Evolutionary conservation across 2,888 invertebrate genomes (phyloP).

Genomic region (Erebia ligea): DNA sequence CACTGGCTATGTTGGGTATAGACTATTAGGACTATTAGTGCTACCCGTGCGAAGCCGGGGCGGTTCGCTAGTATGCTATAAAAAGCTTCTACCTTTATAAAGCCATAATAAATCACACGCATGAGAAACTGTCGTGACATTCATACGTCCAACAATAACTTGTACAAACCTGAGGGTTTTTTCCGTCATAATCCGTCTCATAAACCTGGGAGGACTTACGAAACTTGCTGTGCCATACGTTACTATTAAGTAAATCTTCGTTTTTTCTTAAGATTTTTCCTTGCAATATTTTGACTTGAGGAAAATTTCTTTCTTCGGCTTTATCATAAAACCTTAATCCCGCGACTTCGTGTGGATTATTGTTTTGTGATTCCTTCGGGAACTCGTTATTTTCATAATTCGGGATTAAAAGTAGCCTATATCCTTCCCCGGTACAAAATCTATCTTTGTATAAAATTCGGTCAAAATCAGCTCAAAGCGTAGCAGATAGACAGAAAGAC

Average conservation of each 20-base stretch:
- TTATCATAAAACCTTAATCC: neutral
- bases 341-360: too few relatives aligned
- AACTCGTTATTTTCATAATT: too few relatives aligned
- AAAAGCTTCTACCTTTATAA: neutral
- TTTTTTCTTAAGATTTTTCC: neutral
- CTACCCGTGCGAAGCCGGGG: too few relatives aligned
- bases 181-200: neutral
- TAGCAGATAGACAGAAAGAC: too few relatives aligned
- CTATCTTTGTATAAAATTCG: too few relatives aligned
- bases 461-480: too few relatives aligned
- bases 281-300: neutral
- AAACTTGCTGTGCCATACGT: neutral
- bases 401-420: too few relatives aligned
- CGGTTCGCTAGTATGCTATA: too few relatives aligned
- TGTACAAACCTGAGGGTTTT: neutral
- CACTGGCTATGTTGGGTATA: too few relatives aligned
- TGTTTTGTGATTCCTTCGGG: too few relatives aligned
- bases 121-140: neutral
- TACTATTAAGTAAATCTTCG: slow-evolving; percentile 13
- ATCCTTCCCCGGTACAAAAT: too few relatives aligned
- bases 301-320: neutral
- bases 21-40: too few relatives aligned
- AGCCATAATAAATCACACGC: neutral
- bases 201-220: slow-evolving; percentile 14
- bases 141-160: slow-evolving; percentile 14